phyloP scores from a whole-genome alignment of 2,797 vertebrate genomes.

The Lindbergichthys nudifrons region DNA sequence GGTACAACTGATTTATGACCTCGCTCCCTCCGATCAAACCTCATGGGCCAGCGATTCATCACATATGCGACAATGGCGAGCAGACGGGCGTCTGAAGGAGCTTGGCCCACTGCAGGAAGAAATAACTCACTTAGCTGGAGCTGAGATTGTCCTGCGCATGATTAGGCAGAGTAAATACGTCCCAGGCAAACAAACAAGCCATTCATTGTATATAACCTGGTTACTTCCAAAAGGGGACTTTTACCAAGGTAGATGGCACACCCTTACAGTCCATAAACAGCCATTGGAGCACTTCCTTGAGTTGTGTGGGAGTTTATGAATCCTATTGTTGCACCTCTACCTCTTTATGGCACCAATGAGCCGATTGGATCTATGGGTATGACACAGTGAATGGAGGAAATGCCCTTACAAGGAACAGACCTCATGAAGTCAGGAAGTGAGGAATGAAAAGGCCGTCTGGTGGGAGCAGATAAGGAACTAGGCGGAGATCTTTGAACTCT shows the following conservation, averaged over 20 bases:
- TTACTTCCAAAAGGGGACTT: conserved; percentile 22
- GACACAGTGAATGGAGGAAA: conserved; percentile 51
- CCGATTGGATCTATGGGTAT: conserved; percentile 46
- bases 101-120: conserved; percentile 53
- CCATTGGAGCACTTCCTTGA: conserved; percentile 55
- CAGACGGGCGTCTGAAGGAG: conserved; percentile 62
- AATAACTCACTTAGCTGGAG: conserved; percentile 70
- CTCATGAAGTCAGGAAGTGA: conserved; percentile 58
- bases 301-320: conserved; percentile 51
- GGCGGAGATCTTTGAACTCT: conserved; percentile 66
- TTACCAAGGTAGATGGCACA: conserved; percentile 51
- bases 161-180: conserved; percentile 62
- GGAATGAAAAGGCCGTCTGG: conserved; percentile 66
- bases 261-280: conserved; percentile 34
- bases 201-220: conserved; percentile 53
- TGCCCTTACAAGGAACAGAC: conserved; percentile 63
- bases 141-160: conserved; percentile 44
- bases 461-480: conserved; percentile 68
- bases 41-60: conserved; percentile 68
- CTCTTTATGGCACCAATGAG: conserved; percentile 54
- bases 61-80: conserved; percentile 62
- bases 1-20: conserved; percentile 64
- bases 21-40: conserved; percentile 47
- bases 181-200: conserved; percentile 60
- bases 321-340: conserved; percentile 32